Conservation (phyloP, 2,113 vertebrate genomes). For the Miniopterus natalensis region DNA sequence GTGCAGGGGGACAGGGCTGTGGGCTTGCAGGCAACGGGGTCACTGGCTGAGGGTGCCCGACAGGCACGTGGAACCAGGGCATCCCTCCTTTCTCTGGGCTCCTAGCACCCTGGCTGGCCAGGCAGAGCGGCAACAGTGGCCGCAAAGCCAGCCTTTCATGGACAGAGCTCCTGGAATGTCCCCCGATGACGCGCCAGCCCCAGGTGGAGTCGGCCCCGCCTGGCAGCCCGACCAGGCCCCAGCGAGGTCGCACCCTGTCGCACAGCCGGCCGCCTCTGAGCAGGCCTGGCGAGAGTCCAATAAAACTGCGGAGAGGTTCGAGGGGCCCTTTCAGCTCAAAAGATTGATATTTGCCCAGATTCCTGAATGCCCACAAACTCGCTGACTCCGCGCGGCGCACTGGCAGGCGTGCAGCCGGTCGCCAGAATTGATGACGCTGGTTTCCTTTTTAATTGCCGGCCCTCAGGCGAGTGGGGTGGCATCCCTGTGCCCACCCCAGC, state of each 20-base stretch:
- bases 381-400: constrained; percentile 60
- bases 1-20: not conserved
- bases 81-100: not conserved
- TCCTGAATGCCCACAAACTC: constrained; percentile 75
- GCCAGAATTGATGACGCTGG: constrained; percentile 13
- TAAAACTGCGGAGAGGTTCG: not conserved
- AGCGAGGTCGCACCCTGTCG: accelerated
- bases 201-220: not conserved
- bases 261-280: not conserved
- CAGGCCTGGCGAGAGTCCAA: not conserved
- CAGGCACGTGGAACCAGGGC: accelerated
- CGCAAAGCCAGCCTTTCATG: not conserved
- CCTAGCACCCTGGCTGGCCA: not conserved
- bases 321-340: not conserved
- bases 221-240: accelerated
- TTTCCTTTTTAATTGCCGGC: constrained; percentile 68
- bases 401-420: constrained; percentile 18
- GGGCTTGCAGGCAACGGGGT: accelerated
- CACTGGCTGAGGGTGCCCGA: not conserved
- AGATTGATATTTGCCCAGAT: not conserved
- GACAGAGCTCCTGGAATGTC: not conserved
- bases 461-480: not conserved
- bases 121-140: accelerated
- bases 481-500: constrained; percentile 16
- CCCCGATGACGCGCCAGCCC: not conserved